Percentiles rank a stretch among this genome's conserved stretches.
phyloP scores from a whole-genome alignment of 2,888 invertebrate genomes.

The Plebejus melissa region DNA sequence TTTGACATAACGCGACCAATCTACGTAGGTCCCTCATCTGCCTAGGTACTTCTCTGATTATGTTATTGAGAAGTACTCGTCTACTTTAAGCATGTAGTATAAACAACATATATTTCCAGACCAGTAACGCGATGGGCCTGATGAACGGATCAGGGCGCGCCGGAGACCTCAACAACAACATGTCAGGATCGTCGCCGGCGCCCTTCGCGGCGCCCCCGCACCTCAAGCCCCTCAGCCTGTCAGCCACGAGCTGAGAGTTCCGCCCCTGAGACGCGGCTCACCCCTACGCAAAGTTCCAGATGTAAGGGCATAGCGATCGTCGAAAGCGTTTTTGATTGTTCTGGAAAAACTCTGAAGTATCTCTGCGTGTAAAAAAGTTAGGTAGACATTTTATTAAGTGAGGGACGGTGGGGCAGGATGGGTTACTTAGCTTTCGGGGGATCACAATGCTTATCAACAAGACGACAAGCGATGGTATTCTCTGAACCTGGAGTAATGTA shows the following conservation, averaged over 20 bases:
- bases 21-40: too few relatives aligned
- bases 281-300: slow-evolving; percentile 69
- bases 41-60: too few relatives aligned
- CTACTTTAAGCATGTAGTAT: not conserved
- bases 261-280: slow-evolving; percentile 70
- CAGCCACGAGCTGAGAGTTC: slow-evolving; percentile 82
- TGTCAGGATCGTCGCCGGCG: slow-evolving; percentile 77
- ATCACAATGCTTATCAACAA: not conserved
- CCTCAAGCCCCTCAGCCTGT: slow-evolving; percentile 79
- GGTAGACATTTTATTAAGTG: slow-evolving; percentile 28
- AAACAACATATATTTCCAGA: slow-evolving; percentile 50
- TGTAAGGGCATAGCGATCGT: slow-evolving; percentile 37
- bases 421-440: not conserved
- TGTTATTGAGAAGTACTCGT: too few relatives aligned
- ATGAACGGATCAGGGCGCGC: slow-evolving; percentile 78
- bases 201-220: slow-evolving; percentile 73
- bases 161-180: slow-evolving; percentile 85
- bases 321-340: not conserved
- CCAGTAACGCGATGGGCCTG: slow-evolving; percentile 68
- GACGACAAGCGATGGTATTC: not conserved
- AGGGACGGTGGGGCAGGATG: not conserved
- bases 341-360: not conserved
- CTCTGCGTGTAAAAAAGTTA: slow-evolving; percentile 19
- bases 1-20: too few relatives aligned
- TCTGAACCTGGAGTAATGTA: not conserved